phyloP scores from a whole-genome alignment of 2,113 vertebrate genomes.

The Nicator chloris region DNA sequence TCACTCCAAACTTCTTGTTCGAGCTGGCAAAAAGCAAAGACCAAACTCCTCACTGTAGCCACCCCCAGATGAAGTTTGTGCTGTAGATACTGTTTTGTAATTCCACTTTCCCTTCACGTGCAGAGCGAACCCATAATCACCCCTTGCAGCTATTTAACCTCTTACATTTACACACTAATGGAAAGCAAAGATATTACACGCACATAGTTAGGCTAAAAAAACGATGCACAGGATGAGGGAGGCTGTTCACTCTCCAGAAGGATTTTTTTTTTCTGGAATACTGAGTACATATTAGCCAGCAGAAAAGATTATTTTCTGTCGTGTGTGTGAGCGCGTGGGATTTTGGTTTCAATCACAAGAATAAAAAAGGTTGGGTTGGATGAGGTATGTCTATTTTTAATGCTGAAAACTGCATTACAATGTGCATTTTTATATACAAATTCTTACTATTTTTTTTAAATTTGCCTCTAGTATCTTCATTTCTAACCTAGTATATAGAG shows the following conservation, averaged over 20 bases:
- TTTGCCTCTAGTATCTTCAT: conserved; percentile 66
- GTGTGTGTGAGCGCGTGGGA: conserved; percentile 43
- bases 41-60: neutral
- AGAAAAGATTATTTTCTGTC: conserved; percentile 28
- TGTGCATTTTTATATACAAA: conserved; percentile 73
- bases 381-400: conserved; percentile 63
- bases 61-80: neutral
- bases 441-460: conserved; percentile 59
- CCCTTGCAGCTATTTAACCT: conserved; percentile 14
- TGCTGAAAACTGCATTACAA: conserved; percentile 64
- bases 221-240: conserved; percentile 27
- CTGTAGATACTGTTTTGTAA: conserved; percentile 11
- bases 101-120: conserved; percentile 4
- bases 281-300: conserved; percentile 13
- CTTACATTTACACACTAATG: neutral
- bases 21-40: conserved; percentile 11
- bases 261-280: conserved; percentile 4
- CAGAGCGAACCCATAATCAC: conserved; percentile 15
- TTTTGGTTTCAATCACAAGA: conserved; percentile 46
- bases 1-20: neutral
- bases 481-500: conserved; percentile 71
- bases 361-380: conserved; percentile 58
- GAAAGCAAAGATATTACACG: conserved; percentile 27
- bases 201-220: conserved; percentile 31
- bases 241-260: conserved; percentile 23